Evolutionary conservation across 37 sponge, comb jelly and placozoan genomes (phyloP), one percentile per base, ranked within the genome.

Genomic region (Trichoplax adhaerens): DNA sequence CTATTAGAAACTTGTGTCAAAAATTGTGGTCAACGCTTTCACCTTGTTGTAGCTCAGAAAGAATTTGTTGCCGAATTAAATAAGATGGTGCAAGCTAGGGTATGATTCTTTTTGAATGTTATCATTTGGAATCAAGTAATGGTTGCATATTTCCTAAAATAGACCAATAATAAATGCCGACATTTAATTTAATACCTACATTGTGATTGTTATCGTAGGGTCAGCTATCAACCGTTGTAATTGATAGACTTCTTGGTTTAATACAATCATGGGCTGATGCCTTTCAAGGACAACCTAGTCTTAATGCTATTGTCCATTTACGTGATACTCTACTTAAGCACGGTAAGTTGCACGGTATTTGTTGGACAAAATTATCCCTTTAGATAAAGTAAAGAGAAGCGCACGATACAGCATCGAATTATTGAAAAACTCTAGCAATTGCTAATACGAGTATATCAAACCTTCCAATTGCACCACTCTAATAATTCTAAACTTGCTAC

Each of bases 221-320:
- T 54, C 74, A 78, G 8, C 85, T 81, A 57, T 85, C 92, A 2
- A 81, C 80, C 1, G 78, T 86, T n/a, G 91, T 94, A 46, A 58
- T 70, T 53, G 89, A 94, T 56, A 71, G 83, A 47, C 72, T 89
- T 46, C 79, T 94, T 0, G 85, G 87, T 3, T 83, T 94, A 10
- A 79, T 94, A 3, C 95, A 94, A 73, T 81, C 83, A 48, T 94
- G 95, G 95, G 83, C 95, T 0, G 95, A 94, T 65, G 78, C 87
- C 8, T 94, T 89, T 77, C 81, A 81, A 50, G 79, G 81, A 4
- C 85, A 81, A 10, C 82, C 81, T 47, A 85, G 89, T 76, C 65
- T 94, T 58, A 59, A 46, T 12, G 82, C 82, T 4, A 86, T 86
- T 29, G 76, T 69, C 61, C 87, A 86, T 61, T 8, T 86, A 49